Conservation (phyloP, 2,797 vertebrate species). For the Pyrocephalus nanus region DNA sequence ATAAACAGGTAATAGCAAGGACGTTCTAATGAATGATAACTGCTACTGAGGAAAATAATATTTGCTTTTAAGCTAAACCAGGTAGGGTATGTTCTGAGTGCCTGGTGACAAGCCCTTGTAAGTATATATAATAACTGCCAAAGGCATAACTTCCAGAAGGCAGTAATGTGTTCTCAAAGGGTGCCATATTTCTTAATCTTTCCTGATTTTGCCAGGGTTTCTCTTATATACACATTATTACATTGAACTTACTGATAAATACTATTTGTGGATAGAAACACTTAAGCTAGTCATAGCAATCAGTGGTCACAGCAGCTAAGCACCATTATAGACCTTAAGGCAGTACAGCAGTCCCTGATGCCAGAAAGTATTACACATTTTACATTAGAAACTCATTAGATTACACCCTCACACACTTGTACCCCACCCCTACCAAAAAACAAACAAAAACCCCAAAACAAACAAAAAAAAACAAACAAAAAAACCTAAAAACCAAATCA, state of each 20-base stretch:
- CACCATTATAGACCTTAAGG: not conserved
- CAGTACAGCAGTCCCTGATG: not conserved
- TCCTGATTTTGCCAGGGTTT: not conserved
- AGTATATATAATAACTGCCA: not conserved
- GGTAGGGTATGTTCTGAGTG: not conserved
- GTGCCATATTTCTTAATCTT: not conserved
- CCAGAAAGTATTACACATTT: not conserved
- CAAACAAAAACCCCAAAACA: not conserved
- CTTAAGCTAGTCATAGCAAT: not conserved
- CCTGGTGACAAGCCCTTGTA: not conserved
- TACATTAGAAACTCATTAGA: not conserved
- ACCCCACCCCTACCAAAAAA: accelerated
- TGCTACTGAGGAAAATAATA: not conserved
- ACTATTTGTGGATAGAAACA: not conserved
- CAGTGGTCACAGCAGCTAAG: not conserved
- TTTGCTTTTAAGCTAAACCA: not conserved
- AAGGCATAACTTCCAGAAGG: not conserved
- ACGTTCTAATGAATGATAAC: not conserved
- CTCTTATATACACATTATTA: not conserved
- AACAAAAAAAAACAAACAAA: not conserved
- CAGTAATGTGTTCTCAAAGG: not conserved
- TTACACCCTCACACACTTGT: not conserved
- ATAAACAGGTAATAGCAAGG: not conserved
- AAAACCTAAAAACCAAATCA: not conserved
- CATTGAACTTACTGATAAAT: not conserved